Conservation (phyloP, 2,888 invertebrate species). For the Diadromus collaris region DNA sequence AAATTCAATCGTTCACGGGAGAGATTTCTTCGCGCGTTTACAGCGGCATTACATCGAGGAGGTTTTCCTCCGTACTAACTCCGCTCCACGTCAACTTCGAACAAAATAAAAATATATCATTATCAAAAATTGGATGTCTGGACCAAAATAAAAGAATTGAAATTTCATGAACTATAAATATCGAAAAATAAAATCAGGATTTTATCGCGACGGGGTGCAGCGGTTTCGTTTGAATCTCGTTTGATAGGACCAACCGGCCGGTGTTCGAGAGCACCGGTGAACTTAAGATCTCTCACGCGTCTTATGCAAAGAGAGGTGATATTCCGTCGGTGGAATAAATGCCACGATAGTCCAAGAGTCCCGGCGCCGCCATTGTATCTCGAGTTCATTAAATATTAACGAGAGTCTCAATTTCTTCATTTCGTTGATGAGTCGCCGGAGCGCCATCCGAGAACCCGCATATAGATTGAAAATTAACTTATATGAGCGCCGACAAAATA, state of each 20-base stretch:
- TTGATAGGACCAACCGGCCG: slow-evolving; percentile 25
- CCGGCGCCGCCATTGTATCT: slow-evolving; percentile 71
- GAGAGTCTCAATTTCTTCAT: slow-evolving; percentile 80
- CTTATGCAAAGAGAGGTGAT: slow-evolving; percentile 66
- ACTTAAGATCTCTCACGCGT: slow-evolving; percentile 29
- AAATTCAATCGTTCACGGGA: slow-evolving; percentile 75
- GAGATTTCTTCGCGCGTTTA: slow-evolving; percentile 54
- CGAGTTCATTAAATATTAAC: slow-evolving; percentile 79
- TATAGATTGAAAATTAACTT: slow-evolving; percentile 81
- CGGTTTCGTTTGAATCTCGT: slow-evolving; percentile 25
- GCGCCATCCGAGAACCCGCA: slow-evolving; percentile 77
- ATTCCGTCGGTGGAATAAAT: slow-evolving; percentile 65
- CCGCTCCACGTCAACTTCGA: neutral
- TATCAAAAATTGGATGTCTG: neutral
- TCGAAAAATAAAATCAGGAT: slow-evolving; percentile 17
- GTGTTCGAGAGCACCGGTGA: slow-evolving; percentile 17
- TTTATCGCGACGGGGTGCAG: slow-evolving; percentile 23
- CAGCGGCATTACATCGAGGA: slow-evolving; percentile 45
- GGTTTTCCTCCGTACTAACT: slow-evolving; percentile 14
- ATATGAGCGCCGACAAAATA: slow-evolving; percentile 80
- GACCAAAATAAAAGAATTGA: neutral
- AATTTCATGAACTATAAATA: neutral
- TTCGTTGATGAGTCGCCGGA: slow-evolving; percentile 79
- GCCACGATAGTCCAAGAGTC: slow-evolving; percentile 62
- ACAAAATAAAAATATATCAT: neutral